Evolutionary conservation across 2,113 vertebrate species (phyloP).

Genomic region (Pseudonaja textilis): DNA sequence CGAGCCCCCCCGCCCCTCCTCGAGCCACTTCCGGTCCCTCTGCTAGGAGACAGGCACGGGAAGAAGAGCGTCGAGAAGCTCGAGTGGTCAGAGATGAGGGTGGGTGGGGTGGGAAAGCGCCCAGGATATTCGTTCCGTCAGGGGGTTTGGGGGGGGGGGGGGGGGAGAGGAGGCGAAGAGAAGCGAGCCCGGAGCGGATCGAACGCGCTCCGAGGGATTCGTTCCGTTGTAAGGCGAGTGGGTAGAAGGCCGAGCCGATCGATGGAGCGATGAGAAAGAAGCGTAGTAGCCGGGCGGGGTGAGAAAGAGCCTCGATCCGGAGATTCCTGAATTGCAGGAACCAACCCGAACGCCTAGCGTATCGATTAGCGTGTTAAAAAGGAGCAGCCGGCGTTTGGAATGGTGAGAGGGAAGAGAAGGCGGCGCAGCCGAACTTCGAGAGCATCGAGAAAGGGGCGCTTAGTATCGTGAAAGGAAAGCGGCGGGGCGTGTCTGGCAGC

Average conservation of each 20-base stretch:
- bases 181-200: conserved; percentile 52
- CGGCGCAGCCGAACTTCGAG: conserved; percentile 54
- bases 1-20: conserved; percentile 54
- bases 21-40: conserved; percentile 70
- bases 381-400: background rate
- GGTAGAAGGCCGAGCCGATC: conserved; percentile 1
- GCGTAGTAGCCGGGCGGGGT: background rate
- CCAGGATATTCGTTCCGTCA: conserved; percentile 1
- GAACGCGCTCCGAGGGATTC: background rate
- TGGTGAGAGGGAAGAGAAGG: background rate
- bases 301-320: background rate
- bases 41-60: conserved; percentile 62
- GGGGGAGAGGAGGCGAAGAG: background rate
- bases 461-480: background rate
- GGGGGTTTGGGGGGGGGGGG: background rate
- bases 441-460: conserved; percentile 25
- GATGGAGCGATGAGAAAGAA: background rate
- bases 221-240: background rate
- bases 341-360: background rate
- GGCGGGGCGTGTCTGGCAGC: background rate
- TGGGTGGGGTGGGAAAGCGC: background rate
- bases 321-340: background rate
- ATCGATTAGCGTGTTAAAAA: background rate
- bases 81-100: conserved; percentile 18
- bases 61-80: conserved; percentile 60